Evolutionary conservation across 30 jellyfish, hydroid and myxozoan species (phyloP), one percentile per base, ranked within the genome.

Genomic region (Nemopilema nomurai): DNA sequence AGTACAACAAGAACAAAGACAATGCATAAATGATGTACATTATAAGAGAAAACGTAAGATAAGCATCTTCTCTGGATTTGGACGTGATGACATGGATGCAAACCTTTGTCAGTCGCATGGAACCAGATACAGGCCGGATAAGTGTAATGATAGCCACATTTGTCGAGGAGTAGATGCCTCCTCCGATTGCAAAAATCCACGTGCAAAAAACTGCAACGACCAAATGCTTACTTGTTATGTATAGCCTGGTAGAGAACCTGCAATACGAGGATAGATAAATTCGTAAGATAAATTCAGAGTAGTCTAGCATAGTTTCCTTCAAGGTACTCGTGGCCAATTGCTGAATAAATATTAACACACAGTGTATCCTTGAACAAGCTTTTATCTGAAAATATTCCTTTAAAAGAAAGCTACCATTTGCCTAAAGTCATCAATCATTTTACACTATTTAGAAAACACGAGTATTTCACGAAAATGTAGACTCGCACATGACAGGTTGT

Each of bases 121-220:
- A 8, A 1, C 91, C 91, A 80, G 85, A 76, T 23, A 83, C 64
- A 57, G 91, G 91, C 26, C 91, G 91, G 49, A 87, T 69, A 83
- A 87, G 78, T n/a, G 74, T 66, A 1, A 87, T 70, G 27, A 87
- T 86, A 22, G 86, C 86, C 24, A 86, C 90, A 33, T 83, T 87
- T 8, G 65, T 23, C 81, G 77, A 29, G 16, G 96, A 76, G 78
- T 90, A 68, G 27, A 51, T 80, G 51, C 89, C 77, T 16, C 90
- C 96, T 29, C 80, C 90, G 21, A 77, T 69, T 1, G 90, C 85
- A 18, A 87, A 0, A 0, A 78, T 49, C 96, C 96, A 87, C 4
- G 77, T 77, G 29, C 67, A 21, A 18, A 27, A 70, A 52, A 87
- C 62, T 21, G 96, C 51, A 18, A 76, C 57, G 82, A 63, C 19